These are phyloP conservation scores for Enteromius afrohamiltoni DNA, from an alignment of 2,797 vertebrate genomes.

Conservation along the genomic window DNA sequence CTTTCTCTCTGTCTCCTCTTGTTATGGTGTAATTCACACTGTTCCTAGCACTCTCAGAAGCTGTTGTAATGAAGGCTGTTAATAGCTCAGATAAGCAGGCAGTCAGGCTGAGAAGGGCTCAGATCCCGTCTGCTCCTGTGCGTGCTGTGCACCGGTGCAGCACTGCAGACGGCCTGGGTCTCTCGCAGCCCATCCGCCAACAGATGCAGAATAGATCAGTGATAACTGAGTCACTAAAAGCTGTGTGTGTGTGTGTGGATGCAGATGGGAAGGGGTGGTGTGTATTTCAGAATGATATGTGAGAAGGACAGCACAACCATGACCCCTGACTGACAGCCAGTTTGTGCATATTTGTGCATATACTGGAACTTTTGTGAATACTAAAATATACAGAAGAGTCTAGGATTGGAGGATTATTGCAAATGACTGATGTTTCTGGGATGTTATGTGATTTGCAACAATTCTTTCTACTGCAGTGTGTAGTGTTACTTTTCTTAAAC, in stretches of 20 bases:
- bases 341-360: constrained; percentile 7
- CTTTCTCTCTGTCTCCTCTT: neutral
- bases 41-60: constrained; percentile 8
- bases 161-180: constrained; percentile 15
- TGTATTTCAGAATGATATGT: constrained; percentile 30
- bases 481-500: neutral
- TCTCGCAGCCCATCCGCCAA: constrained; percentile 22
- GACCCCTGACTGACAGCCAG: constrained; percentile 32
- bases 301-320: neutral
- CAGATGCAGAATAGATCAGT: constrained; percentile 28
- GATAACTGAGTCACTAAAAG: constrained; percentile 26
- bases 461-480: neutral
- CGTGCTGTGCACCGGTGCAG: constrained; percentile 15
- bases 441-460: neutral
- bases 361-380: neutral
- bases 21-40: constrained; percentile 28
- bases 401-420: neutral
- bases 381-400: neutral
- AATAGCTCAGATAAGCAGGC: constrained; percentile 49
- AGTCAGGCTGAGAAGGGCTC: constrained; percentile 32
- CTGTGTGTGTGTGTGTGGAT: constrained; percentile 20
- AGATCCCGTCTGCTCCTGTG: constrained; percentile 23
- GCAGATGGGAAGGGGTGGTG: constrained; percentile 28
- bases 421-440: neutral
- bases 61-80: constrained; percentile 51